Evolutionary conservation across 2,113 vertebrate species (phyloP).

Genomic region (Lampris megalopsis): DNA sequence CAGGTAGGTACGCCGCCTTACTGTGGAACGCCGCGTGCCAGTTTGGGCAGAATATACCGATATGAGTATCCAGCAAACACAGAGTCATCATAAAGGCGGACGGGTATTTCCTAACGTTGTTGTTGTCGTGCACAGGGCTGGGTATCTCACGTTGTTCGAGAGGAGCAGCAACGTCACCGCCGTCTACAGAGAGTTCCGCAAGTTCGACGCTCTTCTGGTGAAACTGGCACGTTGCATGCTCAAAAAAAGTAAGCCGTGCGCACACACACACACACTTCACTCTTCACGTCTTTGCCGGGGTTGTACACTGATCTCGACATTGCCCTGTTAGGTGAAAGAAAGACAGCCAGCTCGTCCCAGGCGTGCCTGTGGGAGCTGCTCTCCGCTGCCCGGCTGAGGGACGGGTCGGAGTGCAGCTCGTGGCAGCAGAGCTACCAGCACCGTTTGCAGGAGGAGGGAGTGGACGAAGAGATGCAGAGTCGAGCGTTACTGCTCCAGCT

Average conservation of each 20-base stretch:
- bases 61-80: too few relatives aligned
- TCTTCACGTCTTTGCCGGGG: too few relatives aligned
- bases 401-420: slow-evolving; percentile 44
- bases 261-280: neutral
- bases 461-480: slow-evolving; percentile 78
- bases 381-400: slow-evolving; percentile 49
- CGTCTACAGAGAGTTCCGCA: slow-evolving; percentile 83
- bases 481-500: slow-evolving; percentile 86
- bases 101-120: neutral
- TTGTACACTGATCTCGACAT: too few relatives aligned
- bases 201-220: slow-evolving; percentile 83
- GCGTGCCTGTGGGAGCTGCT: slow-evolving; percentile 80
- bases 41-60: too few relatives aligned
- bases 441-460: slow-evolving; percentile 76
- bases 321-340: slow-evolving; percentile 68
- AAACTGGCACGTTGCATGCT: slow-evolving; percentile 80
- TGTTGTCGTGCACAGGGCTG: slow-evolving; percentile 76
- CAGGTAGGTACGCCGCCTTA: slow-evolving; percentile 73
- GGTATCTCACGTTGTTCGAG: slow-evolving; percentile 84
- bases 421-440: slow-evolving; percentile 84
- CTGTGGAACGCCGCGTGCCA: too few relatives aligned
- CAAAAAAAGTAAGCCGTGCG: slow-evolving; percentile 68
- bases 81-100: too few relatives aligned
- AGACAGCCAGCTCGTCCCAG: slow-evolving; percentile 55
- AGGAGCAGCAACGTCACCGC: slow-evolving; percentile 49